Conservation (phyloP, 2,113 vertebrate species). For the Sebastes schlegelii region DNA sequence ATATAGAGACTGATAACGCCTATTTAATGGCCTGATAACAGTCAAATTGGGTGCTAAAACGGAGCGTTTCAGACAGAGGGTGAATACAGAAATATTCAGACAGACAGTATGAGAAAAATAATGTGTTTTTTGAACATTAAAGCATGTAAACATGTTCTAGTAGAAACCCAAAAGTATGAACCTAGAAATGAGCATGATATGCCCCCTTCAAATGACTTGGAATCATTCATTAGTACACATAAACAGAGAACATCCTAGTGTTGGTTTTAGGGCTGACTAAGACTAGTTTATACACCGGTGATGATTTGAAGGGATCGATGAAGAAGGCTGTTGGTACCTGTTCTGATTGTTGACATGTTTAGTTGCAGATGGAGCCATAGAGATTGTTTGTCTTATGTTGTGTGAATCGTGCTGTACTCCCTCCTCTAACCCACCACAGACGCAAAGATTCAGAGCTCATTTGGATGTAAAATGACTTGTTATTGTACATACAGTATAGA, state of each 20-base stretch:
- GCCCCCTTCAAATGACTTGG: background rate
- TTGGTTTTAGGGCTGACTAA: background rate
- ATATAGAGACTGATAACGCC: no score
- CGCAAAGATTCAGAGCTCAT: slow-evolving; percentile 7
- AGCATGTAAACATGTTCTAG: no score
- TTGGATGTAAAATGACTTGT: slow-evolving; percentile 7
- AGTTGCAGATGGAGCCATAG: background rate
- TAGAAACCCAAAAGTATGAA: no score
- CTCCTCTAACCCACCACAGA: slow-evolving; percentile 31
- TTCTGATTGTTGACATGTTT: slow-evolving; percentile 13
- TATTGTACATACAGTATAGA: background rate
- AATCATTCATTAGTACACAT: slow-evolving; percentile 12
- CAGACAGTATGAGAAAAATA: no score
- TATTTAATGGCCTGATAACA: no score
- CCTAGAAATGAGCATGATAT: no score
- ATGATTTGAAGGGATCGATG: slow-evolving; percentile 4
- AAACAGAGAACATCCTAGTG: background rate
- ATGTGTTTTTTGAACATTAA: no score
- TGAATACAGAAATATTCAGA: no score
- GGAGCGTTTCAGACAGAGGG: no score
- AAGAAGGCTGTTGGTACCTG: background rate
- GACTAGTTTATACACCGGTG: background rate
- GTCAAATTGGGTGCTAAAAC: no score
- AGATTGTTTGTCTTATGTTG: background rate
- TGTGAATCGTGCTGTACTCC: slow-evolving; percentile 22